These are phyloP conservation scores for Caloenas nicobarica DNA, from an alignment of 2,113 vertebrate genomes.

Conservation along the genomic window DNA sequence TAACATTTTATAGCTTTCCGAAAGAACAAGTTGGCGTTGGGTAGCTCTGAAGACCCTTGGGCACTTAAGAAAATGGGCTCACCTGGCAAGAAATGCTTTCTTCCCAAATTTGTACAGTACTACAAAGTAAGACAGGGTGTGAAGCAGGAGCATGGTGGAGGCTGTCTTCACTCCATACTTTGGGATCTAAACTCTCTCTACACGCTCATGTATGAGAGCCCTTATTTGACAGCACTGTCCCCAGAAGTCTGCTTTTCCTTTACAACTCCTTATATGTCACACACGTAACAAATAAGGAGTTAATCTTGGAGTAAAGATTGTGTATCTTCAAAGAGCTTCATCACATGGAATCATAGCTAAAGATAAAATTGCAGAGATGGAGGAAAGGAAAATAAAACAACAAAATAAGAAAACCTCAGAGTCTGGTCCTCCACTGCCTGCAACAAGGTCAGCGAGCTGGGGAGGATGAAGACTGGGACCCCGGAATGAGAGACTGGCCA, in stretches of 20 bases:
- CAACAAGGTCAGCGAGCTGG: neutral
- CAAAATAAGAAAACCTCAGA: neutral
- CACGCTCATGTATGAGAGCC: neutral
- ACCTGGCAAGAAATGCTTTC: neutral
- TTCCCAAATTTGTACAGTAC: neutral
- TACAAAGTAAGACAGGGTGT: neutral
- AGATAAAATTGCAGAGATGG: neutral
- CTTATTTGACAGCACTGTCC: neutral
- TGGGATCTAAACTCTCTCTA: neutral
- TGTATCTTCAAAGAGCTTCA: neutral
- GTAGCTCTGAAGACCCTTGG: neutral
- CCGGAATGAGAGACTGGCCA: neutral
- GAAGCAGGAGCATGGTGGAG: neutral
- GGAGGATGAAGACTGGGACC: neutral
- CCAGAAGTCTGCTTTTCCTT: neutral
- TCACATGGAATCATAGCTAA: neutral
- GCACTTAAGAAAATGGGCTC: neutral
- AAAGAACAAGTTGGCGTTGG: neutral
- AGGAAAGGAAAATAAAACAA: neutral
- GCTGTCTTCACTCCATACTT: neutral
- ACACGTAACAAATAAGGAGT: neutral
- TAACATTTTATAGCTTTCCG: slow-evolving; percentile 33
- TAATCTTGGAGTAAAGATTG: neutral
- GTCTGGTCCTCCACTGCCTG: neutral
- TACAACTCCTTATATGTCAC: neutral